Conservation (phyloP, 2,797 vertebrate species). For the Emys orbicularis region DNA sequence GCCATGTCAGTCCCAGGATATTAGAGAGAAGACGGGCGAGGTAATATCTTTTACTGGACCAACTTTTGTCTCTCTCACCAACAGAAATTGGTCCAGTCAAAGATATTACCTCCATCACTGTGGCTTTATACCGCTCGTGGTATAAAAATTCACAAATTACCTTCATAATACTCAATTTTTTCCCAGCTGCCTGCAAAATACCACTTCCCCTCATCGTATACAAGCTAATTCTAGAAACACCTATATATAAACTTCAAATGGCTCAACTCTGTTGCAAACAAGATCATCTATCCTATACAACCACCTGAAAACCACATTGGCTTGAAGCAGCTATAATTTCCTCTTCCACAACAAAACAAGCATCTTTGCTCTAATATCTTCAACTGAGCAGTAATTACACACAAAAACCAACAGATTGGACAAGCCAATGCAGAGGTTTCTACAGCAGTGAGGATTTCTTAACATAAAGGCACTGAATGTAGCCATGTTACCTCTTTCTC, state of each 20-base stretch:
- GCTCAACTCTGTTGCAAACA: not conserved
- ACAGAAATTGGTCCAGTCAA: too few relatives aligned
- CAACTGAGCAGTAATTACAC: constrained; percentile 52
- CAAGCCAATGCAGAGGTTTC: constrained; percentile 31
- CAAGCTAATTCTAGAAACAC: not conserved
- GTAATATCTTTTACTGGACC: too few relatives aligned
- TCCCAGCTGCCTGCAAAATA: not conserved
- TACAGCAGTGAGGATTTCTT: constrained; percentile 5
- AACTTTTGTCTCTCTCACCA: too few relatives aligned
- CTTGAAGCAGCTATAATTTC: constrained; percentile 55
- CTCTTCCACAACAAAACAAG: constrained; percentile 25
- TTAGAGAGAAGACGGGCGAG: too few relatives aligned
- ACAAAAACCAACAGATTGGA: constrained; percentile 6
- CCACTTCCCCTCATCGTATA: not conserved
- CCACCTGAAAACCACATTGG: constrained; percentile 23
- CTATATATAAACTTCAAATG: not conserved
- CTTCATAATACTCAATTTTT: constrained; percentile 21
- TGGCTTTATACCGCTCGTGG: not conserved
- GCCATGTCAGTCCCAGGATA: too few relatives aligned
- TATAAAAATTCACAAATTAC: constrained; percentile 1
- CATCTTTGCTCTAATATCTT: constrained; percentile 6
- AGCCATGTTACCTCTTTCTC: not conserved
- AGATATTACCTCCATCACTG: too few relatives aligned
- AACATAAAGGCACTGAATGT: not conserved
- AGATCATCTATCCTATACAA: not conserved